Evolutionary conservation across 2,888 invertebrate genomes (phyloP), one percentile per base, ranked within the genome.

Genomic region (Eristalis arbustorum): DNA sequence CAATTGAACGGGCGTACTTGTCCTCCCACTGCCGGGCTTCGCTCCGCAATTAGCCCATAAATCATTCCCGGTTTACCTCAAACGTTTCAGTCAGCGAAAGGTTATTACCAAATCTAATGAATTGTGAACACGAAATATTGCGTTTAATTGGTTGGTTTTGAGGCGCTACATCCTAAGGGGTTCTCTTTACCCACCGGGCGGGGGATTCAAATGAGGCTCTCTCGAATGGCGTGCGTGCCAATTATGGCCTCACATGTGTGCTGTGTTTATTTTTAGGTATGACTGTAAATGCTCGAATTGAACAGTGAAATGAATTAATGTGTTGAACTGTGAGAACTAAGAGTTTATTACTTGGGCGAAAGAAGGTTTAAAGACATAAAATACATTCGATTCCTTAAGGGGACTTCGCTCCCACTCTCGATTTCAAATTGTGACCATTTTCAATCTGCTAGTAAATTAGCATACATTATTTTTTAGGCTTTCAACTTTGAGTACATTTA

Each of bases 61-160:
- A 49, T 49, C 49, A 49, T 18, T 49, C 18, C 18, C 18, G 49
- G 18, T 49, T 49, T 49, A 18, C 49, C 49, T 49, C 49, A 49
- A 49, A 18, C 49, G 49, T 8, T 49, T 49, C 49, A 49, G 49
- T n/a, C 49, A 18, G 18, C 18, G 49, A 49, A 49, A 49, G 49
- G 49, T 49, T 49, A 49, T 49, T 49, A 49, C 49, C 49, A 59
- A 37, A 37, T 10, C 23, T 69, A 59, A 69, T 59, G 57, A 69
- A 37, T 37, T 37, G 22, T 69, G 23, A 59, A 37, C 68, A 69
- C 68, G 68, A 69, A 57, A 37, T 22, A 18, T 69, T 57, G 57
- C 57, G 68, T 57, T 69, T 57, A 57, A 18, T 31, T 49, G 28
- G 28, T 22, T 56, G 6, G n/a, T 67, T 18, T 18, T 18, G 10